Percentiles rank a stretch among this genome's conserved stretches.
Evolutionary conservation across 2,888 invertebrate genomes (phyloP).

Genomic region (Agonopterix arenella): DNA sequence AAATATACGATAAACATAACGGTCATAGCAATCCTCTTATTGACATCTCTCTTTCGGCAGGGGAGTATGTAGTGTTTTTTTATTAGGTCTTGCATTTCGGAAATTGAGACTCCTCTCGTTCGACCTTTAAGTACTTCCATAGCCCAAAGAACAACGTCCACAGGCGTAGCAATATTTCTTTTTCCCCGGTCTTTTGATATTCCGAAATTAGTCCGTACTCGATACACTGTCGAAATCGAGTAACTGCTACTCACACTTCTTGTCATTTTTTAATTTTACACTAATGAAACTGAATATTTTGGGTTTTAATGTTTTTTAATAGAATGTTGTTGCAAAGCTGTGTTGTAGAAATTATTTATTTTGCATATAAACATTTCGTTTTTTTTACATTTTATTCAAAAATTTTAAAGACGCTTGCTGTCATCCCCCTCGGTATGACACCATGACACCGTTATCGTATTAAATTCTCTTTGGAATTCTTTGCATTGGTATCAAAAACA

Average conservation of each 20-base stretch:
- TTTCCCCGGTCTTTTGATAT: slow-evolving; percentile 22
- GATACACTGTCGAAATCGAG: slow-evolving; percentile 25
- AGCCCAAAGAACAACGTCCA: slow-evolving; percentile 46
- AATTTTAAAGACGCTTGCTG: no score
- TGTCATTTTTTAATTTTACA: slow-evolving; percentile 18
- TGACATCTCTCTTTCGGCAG: slow-evolving; percentile 28
- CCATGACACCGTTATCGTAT: no score
- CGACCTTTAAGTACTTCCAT: slow-evolving; percentile 35
- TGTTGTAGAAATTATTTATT: no score
- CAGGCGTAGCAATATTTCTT: slow-evolving; percentile 24
- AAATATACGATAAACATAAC: slow-evolving; percentile 36
- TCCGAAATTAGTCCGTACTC: slow-evolving; percentile 27
- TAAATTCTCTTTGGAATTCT: no score
- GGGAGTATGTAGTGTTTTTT: slow-evolving; percentile 38
- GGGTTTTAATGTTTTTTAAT: no score
- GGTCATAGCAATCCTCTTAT: slow-evolving; percentile 36
- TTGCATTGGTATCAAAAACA: no score
- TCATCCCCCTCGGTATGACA: no score
- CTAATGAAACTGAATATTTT: no score
- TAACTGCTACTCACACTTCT: slow-evolving; percentile 17
- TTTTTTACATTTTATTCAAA: no score
- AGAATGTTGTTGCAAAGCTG: no score
- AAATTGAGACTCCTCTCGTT: slow-evolving; percentile 28
- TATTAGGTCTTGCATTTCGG: slow-evolving; percentile 32
- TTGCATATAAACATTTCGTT: no score